Evolutionary conservation across 2,113 vertebrate species (phyloP).

Genomic region (Oxyruncus cristatus): DNA sequence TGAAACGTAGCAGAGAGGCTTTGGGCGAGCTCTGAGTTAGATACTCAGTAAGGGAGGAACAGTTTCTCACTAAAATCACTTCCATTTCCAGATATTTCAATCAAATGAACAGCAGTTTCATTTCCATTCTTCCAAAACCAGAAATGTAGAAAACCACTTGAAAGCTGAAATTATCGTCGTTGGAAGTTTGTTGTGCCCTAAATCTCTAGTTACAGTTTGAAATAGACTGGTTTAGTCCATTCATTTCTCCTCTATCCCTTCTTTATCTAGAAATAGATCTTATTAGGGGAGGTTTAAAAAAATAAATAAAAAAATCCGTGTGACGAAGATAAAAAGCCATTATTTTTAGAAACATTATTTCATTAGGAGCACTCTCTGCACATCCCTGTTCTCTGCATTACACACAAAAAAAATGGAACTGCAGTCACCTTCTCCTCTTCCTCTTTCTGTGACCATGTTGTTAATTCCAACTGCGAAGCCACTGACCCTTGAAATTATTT

Average conservation of each 20-base stretch:
- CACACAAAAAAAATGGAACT: background rate
- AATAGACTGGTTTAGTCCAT: background rate
- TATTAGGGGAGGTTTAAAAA: background rate
- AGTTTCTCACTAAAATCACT: background rate
- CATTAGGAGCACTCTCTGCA: background rate
- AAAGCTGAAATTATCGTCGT: background rate
- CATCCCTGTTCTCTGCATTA: background rate
- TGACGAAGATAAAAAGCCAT: background rate
- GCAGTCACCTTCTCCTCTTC: background rate
- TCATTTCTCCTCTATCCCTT: background rate
- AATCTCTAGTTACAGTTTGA: background rate
- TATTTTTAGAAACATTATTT: background rate
- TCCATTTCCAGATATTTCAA: background rate
- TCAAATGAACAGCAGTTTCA: background rate
- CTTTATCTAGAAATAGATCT: background rate
- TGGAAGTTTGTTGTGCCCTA: background rate
- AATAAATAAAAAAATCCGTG: background rate
- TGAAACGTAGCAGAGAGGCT: background rate
- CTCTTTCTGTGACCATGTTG: background rate
- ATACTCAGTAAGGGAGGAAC: background rate
- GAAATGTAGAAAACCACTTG: background rate
- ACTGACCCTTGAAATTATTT: conserved; percentile 62
- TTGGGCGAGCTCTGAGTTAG: background rate
- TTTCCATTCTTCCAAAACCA: background rate
- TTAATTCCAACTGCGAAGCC: conserved; percentile 28